These are phyloP conservation scores for Varanus komodoensis DNA, from an alignment of 2,113 vertebrate genomes.

Conservation along the genomic window DNA sequence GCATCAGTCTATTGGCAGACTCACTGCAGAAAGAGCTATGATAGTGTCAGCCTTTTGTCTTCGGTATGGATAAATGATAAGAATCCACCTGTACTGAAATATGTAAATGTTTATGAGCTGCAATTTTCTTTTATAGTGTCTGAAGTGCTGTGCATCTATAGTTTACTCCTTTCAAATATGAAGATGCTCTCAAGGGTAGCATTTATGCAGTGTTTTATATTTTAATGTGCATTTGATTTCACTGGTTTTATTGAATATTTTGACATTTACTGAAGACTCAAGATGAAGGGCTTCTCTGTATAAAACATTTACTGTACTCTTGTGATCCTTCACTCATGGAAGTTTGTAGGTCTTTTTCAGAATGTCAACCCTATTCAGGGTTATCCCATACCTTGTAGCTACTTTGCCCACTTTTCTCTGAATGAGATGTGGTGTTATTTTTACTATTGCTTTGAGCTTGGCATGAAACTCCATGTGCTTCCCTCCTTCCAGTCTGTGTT, in stretches of 20 bases:
- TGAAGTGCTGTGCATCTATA: neutral
- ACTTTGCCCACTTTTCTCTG: too few species aligned
- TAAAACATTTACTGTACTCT: too few species aligned
- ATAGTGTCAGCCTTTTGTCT: neutral
- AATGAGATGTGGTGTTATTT: too few species aligned
- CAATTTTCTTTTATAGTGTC: neutral
- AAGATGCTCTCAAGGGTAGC: neutral
- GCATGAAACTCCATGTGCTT: too few species aligned
- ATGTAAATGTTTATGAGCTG: neutral
- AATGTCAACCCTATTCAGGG: too few species aligned
- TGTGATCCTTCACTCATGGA: too few species aligned
- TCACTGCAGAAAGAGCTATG: neutral
- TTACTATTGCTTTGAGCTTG: too few species aligned
- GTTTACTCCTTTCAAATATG: neutral
- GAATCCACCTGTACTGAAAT: neutral
- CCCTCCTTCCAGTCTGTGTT: too few species aligned
- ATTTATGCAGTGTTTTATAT: conserved; percentile 6
- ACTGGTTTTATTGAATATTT: neutral
- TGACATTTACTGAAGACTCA: neutral
- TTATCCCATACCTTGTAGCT: too few species aligned
- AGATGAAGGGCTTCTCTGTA: neutral
- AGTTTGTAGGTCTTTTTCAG: too few species aligned
- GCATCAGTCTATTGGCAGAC: neutral
- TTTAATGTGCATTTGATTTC: neutral
- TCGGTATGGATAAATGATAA: neutral